Evolutionary conservation across 2,797 vertebrate species (phyloP).

Genomic region (Pseudomugil tenellus): DNA sequence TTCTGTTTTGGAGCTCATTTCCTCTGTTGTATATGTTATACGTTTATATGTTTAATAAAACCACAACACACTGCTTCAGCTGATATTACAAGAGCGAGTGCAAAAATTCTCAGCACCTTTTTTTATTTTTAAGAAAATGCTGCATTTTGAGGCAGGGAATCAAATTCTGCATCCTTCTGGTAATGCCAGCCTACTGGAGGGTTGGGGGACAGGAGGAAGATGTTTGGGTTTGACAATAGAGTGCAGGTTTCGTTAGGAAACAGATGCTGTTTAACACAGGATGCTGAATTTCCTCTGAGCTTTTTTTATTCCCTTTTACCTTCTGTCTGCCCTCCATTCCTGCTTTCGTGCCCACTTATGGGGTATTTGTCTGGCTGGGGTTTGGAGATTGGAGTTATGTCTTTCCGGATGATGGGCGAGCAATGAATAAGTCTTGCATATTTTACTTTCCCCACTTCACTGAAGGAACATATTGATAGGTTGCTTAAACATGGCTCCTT

Average conservation of each 20-base stretch:
- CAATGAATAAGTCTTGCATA: neutral
- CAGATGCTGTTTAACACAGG: slow-evolving; percentile 78
- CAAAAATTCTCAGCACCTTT: neutral
- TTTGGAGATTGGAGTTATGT: slow-evolving; percentile 13
- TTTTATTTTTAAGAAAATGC: neutral
- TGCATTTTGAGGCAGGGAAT: neutral
- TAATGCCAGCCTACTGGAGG: slow-evolving; percentile 14
- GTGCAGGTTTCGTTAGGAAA: slow-evolving; percentile 77
- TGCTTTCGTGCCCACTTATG: slow-evolving; percentile 31
- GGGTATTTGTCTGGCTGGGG: slow-evolving; percentile 15
- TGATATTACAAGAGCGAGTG: neutral
- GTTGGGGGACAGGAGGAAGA: slow-evolving; percentile 56
- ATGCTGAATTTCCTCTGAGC: slow-evolving; percentile 80
- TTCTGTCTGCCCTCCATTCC: slow-evolving; percentile 52
- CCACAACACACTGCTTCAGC: neutral
- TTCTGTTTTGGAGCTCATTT: neutral
- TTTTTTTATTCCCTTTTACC: slow-evolving; percentile 47
- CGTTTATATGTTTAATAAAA: neutral
- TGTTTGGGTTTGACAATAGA: slow-evolving; percentile 70
- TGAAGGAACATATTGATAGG: slow-evolving; percentile 5
- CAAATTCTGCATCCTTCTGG: neutral
- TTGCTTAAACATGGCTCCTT: slow-evolving; percentile 3
- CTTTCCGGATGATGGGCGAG: slow-evolving; percentile 11
- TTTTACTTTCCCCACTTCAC: slow-evolving; percentile 9
- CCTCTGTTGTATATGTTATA: neutral